A percentile compares a stretch with the other conserved stretches of the same genome.
These are phyloP conservation scores for Astropecten irregularis DNA, from an alignment of 53 echinoderm and acorn worm genomes.

Conservation along the genomic window DNA sequence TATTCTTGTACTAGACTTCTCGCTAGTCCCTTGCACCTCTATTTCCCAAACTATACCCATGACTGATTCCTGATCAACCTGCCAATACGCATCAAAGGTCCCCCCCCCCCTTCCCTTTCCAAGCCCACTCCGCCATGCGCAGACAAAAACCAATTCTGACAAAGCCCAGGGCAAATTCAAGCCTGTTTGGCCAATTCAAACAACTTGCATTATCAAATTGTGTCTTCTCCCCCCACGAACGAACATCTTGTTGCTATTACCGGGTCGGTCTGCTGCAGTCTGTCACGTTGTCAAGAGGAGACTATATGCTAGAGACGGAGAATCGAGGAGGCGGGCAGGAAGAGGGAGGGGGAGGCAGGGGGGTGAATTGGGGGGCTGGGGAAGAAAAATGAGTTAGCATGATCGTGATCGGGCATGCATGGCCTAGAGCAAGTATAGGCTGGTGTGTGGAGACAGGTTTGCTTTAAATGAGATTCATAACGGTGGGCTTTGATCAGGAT, in stretches of 20 bases:
- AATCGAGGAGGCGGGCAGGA: neutral
- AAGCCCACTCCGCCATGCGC: neutral
- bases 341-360: neutral
- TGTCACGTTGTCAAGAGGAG: neutral
- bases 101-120: constrained; percentile 1
- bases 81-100: constrained; percentile 54
- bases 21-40: too few species aligned
- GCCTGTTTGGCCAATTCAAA: constrained; percentile 59
- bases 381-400: neutral
- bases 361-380: neutral
- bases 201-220: constrained; percentile 53
- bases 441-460: too few species aligned
- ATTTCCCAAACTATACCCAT: too few species aligned
- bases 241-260: constrained; percentile 58
- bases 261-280: neutral
- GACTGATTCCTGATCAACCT: constrained; percentile 38
- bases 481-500: too few species aligned
- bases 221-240: constrained; percentile 32
- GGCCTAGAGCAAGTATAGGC: constrained; percentile 21
- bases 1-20: too few species aligned
- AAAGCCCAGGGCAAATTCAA: constrained; percentile 47
- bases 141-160: constrained; percentile 60
- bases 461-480: too few species aligned
- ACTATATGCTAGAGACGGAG: too few species aligned
- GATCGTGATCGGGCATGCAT: neutral